These are phyloP conservation scores for Athetis lepigone DNA, from an alignment of 2,888 invertebrate species.

Conservation along the genomic window DNA sequence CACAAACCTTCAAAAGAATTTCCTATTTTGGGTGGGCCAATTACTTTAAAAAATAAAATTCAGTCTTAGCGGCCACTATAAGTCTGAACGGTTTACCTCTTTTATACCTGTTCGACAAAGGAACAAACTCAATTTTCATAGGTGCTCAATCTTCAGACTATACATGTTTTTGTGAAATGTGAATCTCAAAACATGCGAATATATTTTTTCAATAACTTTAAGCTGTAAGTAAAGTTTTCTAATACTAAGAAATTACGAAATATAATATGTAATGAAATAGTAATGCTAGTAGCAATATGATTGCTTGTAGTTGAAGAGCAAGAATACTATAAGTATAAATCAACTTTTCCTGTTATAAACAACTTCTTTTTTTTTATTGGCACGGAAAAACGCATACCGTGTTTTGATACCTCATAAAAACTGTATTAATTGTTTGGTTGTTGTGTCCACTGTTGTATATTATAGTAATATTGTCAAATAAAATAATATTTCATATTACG, in stretches of 20 bases:
- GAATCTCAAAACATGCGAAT: conserved; percentile 39
- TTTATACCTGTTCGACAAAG: neutral
- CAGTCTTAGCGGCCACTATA: too few relatives aligned
- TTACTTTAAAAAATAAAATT: too few relatives aligned
- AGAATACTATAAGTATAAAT: too few relatives aligned
- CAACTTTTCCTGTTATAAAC: too few relatives aligned
- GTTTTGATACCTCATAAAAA: too few relatives aligned
- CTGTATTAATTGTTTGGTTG: too few relatives aligned
- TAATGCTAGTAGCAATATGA: conserved; percentile 2
- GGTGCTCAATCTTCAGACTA: neutral
- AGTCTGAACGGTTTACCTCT: too few relatives aligned
- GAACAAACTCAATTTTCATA: conserved; percentile 12
- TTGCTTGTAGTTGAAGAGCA: neutral
- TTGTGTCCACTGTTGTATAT: too few relatives aligned
- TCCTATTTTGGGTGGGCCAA: too few relatives aligned
- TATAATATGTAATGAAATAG: neutral
- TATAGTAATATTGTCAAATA: neutral
- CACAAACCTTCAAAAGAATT: too few relatives aligned
- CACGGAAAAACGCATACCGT: too few relatives aligned
- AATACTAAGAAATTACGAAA: conserved; percentile 1
- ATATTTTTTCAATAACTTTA: conserved; percentile 7
- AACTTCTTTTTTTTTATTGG: too few relatives aligned
- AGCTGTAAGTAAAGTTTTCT: conserved; percentile 9
- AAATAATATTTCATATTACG: conserved; percentile 6
- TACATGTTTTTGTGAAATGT: conserved; percentile 3